Percentiles rank a stretch among this genome's conserved stretches.
These are phyloP conservation scores for Tapirus terrestris DNA, from an alignment of 2,113 vertebrate genomes.

Conservation along the genomic window DNA sequence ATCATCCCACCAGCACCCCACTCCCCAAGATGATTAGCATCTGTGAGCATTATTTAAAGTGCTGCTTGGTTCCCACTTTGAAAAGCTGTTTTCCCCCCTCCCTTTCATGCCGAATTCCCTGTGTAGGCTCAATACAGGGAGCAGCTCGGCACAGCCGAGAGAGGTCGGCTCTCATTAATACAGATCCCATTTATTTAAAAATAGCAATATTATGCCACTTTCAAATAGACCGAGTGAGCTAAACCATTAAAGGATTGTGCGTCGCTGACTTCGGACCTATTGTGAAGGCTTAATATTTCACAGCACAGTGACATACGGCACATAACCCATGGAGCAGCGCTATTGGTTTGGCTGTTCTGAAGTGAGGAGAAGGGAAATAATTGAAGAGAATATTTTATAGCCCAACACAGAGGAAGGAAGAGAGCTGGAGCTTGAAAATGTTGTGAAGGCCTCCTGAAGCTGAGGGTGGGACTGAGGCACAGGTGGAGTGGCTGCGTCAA, in stretches of 20 bases:
- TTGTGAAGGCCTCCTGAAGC: neutral
- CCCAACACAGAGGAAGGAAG: constrained; percentile 40
- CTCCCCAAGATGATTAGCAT: neutral
- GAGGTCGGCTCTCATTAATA: constrained; percentile 75
- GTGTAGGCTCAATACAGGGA: neutral
- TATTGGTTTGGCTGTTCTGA: constrained; percentile 73
- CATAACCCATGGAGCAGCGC: constrained; percentile 50
- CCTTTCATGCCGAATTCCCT: constrained; percentile 62
- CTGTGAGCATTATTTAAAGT: constrained; percentile 42
- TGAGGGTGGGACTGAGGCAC: neutral
- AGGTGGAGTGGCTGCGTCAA: neutral
- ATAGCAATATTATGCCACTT: constrained; percentile 80
- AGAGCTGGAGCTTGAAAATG: constrained; percentile 54
- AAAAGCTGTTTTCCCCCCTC: constrained; percentile 41
- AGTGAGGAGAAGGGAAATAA: constrained; percentile 76
- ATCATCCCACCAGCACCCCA: neutral
- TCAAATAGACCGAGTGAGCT: constrained; percentile 77
- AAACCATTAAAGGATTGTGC: constrained; percentile 74
- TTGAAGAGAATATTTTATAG: constrained; percentile 76
- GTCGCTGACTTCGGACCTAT: constrained; percentile 77
- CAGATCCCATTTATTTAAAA: constrained; percentile 80
- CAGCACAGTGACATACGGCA: constrained; percentile 60
- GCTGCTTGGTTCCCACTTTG: constrained; percentile 46
- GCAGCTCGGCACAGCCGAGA: neutral
- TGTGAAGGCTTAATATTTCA: constrained; percentile 79